A percentile compares a stretch with the other conserved stretches of the same genome.
These are phyloP conservation scores for Holcopasites calliopsidis DNA, from an alignment of 1,140 invertebrate species.

Conservation along the genomic window DNA sequence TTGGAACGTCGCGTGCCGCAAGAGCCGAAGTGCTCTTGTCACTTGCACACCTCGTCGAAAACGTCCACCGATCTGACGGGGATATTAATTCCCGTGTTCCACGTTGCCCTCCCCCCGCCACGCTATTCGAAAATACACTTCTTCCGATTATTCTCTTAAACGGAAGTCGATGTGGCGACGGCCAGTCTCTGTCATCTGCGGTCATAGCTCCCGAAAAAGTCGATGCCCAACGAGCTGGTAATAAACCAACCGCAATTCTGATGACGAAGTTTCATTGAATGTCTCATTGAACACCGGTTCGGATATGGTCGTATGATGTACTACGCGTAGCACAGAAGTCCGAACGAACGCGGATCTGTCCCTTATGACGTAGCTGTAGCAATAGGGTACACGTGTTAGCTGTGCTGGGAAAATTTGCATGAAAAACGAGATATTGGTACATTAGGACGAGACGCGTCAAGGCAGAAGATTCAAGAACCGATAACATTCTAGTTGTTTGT, in stretches of 20 bases:
- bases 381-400: too few relatives aligned
- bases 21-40: slow-evolving; percentile 55
- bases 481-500: too few relatives aligned
- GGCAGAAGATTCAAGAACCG: too few relatives aligned
- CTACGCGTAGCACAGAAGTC: too few relatives aligned
- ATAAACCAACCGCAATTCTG: neutral
- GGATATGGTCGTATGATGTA: too few relatives aligned
- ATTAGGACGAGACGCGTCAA: too few relatives aligned
- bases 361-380: too few relatives aligned
- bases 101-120: slow-evolving; percentile 8
- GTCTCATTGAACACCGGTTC: neutral
- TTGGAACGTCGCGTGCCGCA: slow-evolving; percentile 62
- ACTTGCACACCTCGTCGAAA: slow-evolving; percentile 59
- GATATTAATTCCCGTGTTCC: slow-evolving; percentile 57
- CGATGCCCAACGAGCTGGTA: neutral
- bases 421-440: too few relatives aligned
- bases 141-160: slow-evolving; percentile 46
- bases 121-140: slow-evolving; percentile 42
- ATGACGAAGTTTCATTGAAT: neutral
- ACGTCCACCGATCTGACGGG: slow-evolving; percentile 33
- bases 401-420: too few relatives aligned
- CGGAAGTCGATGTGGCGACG: neutral
- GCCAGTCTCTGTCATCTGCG: neutral
- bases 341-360: too few relatives aligned
- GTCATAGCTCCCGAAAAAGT: neutral